Evolutionary conservation across 2,888 invertebrate species (phyloP).

Genomic region (Flexamia atlantica): DNA sequence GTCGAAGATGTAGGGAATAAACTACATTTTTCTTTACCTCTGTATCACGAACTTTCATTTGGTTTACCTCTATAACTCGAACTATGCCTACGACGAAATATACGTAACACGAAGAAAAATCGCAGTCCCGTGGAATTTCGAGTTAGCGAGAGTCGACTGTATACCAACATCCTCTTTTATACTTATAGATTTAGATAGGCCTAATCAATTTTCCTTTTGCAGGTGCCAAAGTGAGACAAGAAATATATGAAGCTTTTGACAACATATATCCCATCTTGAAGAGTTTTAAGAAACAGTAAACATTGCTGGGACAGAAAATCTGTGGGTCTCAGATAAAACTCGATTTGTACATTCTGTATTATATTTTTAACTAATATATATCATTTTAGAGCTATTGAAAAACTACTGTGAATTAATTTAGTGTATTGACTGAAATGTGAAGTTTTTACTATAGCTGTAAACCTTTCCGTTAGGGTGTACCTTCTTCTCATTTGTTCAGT

Average conservation of each 20-base stretch:
- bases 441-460: background rate
- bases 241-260: constrained; percentile 83
- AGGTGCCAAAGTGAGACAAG: constrained; percentile 81
- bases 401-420: background rate
- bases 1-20: too few species aligned
- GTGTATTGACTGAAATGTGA: background rate
- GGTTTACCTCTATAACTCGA: too few species aligned
- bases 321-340: background rate
- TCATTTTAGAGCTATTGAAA: background rate
- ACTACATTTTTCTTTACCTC: too few species aligned
- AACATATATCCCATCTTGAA: constrained; percentile 82
- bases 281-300: constrained; percentile 79
- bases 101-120: too few species aligned
- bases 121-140: too few species aligned
- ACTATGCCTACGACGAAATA: too few species aligned
- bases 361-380: background rate
- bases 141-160: too few species aligned
- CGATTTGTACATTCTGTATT: background rate
- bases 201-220: constrained; percentile 68
- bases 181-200: too few species aligned
- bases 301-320: background rate
- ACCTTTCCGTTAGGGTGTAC: background rate
- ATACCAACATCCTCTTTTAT: too few species aligned
- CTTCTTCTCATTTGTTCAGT: constrained; percentile 15
- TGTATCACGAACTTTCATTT: too few species aligned